Percentiles rank a stretch among this genome's conserved stretches.
Evolutionary conservation across 2,113 vertebrate genomes (phyloP).

Genomic region (Mola mola): DNA sequence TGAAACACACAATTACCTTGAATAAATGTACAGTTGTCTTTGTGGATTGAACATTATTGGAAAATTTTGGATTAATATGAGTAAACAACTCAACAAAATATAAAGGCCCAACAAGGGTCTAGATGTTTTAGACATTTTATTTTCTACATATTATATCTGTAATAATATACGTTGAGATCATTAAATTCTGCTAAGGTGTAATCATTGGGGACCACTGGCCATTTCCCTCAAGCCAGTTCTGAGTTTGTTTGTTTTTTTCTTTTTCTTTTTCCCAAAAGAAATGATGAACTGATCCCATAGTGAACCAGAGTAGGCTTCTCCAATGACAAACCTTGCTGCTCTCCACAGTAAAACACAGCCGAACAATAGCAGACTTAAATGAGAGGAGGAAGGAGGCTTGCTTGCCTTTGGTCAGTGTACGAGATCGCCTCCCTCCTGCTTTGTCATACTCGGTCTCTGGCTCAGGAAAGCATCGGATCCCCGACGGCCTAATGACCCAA

Average conservation of each 20-base stretch:
- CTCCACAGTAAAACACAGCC: conserved; percentile 19
- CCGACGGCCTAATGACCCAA: conserved; percentile 56
- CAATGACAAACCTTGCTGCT: conserved; percentile 34
- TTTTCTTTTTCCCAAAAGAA: conserved; percentile 9
- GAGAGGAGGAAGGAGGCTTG: conserved; percentile 32
- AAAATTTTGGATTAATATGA: too few species aligned
- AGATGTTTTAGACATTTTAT: too few species aligned
- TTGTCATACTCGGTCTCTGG: conserved; percentile 48
- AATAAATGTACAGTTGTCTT: too few species aligned
- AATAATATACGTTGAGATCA: too few species aligned
- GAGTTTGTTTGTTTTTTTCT: too few species aligned
- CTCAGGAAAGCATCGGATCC: conserved; percentile 43
- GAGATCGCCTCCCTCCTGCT: conserved; percentile 51
- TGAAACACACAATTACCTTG: too few species aligned
- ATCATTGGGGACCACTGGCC: too few species aligned
- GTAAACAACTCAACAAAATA: too few species aligned
- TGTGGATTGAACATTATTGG: too few species aligned
- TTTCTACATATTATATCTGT: too few species aligned
- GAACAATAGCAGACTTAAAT: conserved; percentile 36
- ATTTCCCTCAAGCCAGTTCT: neutral
- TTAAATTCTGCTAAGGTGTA: too few species aligned
- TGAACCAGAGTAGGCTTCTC: conserved; percentile 54
- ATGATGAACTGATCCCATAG: conserved; percentile 8
- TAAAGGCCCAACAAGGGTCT: too few species aligned
- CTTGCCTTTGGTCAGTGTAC: conserved; percentile 47